A percentile compares a stretch with the other conserved stretches of the same genome.
These are phyloP conservation scores for Castor canadensis DNA, from an alignment of 2,113 vertebrate species.

Conservation along the genomic window DNA sequence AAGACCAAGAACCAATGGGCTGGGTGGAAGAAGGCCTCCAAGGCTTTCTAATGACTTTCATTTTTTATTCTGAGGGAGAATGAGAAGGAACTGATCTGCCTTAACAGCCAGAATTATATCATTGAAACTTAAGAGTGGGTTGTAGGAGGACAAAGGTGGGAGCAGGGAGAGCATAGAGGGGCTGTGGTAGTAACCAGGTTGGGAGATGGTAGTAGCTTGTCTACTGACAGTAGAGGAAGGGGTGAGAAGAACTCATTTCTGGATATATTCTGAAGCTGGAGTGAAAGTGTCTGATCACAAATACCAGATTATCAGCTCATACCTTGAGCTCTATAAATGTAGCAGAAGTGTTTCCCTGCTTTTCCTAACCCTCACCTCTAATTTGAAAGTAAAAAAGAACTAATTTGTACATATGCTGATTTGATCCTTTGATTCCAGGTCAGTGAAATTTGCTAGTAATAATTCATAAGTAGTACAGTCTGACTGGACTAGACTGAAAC, in stretches of 20 bases:
- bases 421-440: background rate
- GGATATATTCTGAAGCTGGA: background rate
- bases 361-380: background rate
- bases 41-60: background rate
- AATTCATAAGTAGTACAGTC: background rate
- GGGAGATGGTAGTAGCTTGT: background rate
- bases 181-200: background rate
- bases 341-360: background rate
- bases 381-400: background rate
- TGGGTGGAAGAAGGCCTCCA: background rate
- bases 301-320: constrained; percentile 7
- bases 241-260: background rate
- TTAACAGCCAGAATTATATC: background rate
- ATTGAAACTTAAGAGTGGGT: background rate
- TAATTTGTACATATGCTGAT: background rate
- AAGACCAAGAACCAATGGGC: background rate
- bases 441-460: constrained; percentile 18
- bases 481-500: background rate
- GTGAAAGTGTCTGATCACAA: background rate
- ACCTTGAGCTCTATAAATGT: constrained; percentile 6
- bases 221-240: background rate
- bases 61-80: constrained; percentile 16
- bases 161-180: background rate
- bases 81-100: background rate
- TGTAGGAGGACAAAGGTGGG: background rate